Evolutionary conservation across 2,113 vertebrate species (phyloP).

Genomic region (Microcebus murinus): DNA sequence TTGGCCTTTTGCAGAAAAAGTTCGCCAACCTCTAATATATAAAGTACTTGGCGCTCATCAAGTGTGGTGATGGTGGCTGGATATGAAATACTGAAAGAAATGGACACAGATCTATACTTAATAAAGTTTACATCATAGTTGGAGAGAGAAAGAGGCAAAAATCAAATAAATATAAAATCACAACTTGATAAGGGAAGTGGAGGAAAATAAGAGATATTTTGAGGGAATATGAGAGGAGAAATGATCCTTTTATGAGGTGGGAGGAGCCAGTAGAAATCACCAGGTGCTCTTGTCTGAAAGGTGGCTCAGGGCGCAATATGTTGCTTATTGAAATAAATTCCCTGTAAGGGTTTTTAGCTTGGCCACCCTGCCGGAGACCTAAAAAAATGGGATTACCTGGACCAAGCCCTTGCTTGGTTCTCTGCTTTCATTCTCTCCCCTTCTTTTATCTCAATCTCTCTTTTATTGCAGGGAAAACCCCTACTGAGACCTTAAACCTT

Average conservation of each 20-base stretch:
- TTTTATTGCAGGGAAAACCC: constrained; percentile 27
- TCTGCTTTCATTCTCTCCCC: neutral
- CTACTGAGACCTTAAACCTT: constrained; percentile 14
- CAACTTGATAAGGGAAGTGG: neutral
- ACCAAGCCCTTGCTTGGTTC: neutral
- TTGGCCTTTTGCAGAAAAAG: neutral
- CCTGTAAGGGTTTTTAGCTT: neutral
- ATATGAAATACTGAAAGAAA: neutral
- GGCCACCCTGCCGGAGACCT: neutral
- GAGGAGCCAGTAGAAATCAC: neutral
- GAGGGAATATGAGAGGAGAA: neutral
- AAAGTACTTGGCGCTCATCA: neutral
- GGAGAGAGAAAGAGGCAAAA: neutral
- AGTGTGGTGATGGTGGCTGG: neutral
- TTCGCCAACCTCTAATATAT: neutral
- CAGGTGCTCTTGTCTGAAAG: neutral
- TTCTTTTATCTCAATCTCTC: neutral
- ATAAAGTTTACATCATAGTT: neutral
- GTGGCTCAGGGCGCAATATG: neutral
- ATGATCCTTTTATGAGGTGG: neutral
- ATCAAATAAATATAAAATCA: neutral
- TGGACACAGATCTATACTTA: neutral
- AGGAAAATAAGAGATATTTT: neutral
- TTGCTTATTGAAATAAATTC: neutral
- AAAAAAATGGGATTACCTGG: neutral